Base-by-base conservation (phyloP, 2,113 vertebrate genomes). In the Petrocephalus zakoni region DNA sequence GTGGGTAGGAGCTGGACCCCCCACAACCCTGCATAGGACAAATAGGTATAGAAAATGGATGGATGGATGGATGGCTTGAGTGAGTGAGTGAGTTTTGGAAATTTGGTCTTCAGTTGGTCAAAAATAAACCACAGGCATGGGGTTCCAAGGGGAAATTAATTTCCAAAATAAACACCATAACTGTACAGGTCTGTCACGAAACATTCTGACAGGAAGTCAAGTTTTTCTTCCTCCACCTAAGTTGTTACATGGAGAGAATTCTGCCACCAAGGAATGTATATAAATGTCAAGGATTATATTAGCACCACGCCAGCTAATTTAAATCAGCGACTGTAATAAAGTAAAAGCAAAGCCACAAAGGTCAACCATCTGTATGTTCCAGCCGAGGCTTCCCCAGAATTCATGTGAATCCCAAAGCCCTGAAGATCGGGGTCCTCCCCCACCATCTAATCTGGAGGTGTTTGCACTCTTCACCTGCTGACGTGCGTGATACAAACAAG, bases 401-500 rank as follows among this genome's bases (percentile, higher is more conserved):
- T 91, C 91, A 92, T 90, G 84, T 92, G 25, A 85, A 88, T 88
- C 90, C 88, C 49, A 91, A 92, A 90, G 90, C 89, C 90, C 91
- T 91, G 85, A 75, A 92, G 92, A 93, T 86, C 89, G 88, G 29
- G 61, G 89, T 93, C 90, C 84, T 90, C 19, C 92, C 91, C 90
- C 87, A 1, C 29, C 86, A 90, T 92, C 88, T 86, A 88, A 88
- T 88, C 90, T 22, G 19, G 86, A 90, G 49, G 89, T 82, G 58
- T 34, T 89, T 92, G 89, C 90, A 88, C 83, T 90, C 88, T 88
- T 92, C 88, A n/a, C 91, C 72, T 85, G 64, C 85, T 37, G 83
- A 91, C 89, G 91, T 87, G 90, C 91, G 91, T 93, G 90, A 87
- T 85, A 91, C 90, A 94, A 90, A 94, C 91, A 92, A 92, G 90